Evolutionary conservation across 1,140 invertebrate genomes (phyloP).

Genomic region (Periplaneta americana): DNA sequence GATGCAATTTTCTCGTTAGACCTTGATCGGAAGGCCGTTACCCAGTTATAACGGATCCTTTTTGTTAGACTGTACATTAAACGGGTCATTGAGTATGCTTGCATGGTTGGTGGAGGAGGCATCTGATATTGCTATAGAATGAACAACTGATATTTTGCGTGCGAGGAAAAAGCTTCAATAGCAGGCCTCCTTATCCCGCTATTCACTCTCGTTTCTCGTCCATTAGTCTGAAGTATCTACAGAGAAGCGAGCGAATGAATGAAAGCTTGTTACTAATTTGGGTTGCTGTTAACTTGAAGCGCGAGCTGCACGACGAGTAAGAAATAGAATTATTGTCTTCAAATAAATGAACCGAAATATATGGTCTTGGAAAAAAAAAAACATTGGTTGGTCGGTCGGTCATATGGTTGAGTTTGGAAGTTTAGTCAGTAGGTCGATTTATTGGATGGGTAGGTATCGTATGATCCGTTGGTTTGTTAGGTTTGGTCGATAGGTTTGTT

Average conservation of each 20-base stretch:
- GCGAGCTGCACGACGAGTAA: too few species aligned
- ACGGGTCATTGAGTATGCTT: not conserved
- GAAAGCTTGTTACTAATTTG: not conserved
- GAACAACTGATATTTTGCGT: not conserved
- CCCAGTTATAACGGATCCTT: not conserved
- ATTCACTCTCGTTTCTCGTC: not conserved
- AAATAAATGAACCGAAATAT: too few species aligned
- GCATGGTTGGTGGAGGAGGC: not conserved
- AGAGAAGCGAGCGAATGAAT: not conserved
- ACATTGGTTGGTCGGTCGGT: too few species aligned
- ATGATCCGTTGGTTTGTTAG: too few species aligned
- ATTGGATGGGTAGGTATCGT: too few species aligned
- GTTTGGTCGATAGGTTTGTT: too few species aligned
- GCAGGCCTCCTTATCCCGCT: not conserved
- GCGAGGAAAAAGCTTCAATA: not conserved
- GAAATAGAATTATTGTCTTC: too few species aligned
- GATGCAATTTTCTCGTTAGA: not conserved
- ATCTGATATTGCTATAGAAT: not conserved
- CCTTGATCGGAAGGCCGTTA: not conserved
- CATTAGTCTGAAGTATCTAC: not conserved
- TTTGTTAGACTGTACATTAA: not conserved
- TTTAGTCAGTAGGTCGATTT: too few species aligned
- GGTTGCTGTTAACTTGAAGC: not conserved
- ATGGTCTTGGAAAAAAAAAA: too few species aligned
- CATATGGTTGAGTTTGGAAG: too few species aligned